Conservation (phyloP, 2,113 vertebrate genomes). For the Isurus oxyrinchus region DNA sequence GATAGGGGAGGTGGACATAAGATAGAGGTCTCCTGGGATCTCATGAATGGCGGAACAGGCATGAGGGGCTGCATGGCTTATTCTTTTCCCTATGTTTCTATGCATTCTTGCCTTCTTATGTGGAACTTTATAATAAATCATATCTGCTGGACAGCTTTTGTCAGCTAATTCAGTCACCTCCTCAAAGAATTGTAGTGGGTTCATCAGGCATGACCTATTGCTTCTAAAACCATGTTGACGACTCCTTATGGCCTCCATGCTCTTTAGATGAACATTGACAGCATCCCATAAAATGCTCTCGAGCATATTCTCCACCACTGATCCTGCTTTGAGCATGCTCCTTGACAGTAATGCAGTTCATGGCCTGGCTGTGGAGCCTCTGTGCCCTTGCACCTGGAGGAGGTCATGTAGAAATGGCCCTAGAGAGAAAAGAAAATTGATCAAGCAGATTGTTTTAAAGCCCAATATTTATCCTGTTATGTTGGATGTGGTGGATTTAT, state of each 20-base stretch:
- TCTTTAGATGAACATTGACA: slow-evolving; percentile 23
- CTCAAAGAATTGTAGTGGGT: slow-evolving; percentile 24
- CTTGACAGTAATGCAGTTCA: neutral
- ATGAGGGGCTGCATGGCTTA: neutral
- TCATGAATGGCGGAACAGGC: neutral
- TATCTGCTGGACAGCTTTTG: neutral
- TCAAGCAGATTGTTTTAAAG: neutral
- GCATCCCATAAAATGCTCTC: slow-evolving; percentile 1
- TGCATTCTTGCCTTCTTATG: neutral
- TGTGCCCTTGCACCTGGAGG: neutral
- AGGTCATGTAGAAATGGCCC: neutral
- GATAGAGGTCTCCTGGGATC: neutral
- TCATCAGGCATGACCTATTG: slow-evolving; percentile 22
- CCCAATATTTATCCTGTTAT: neutral
- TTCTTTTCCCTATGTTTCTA: neutral
- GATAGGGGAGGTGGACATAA: neutral
- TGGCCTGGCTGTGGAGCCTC: neutral
- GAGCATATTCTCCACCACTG: neutral
- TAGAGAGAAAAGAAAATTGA: neutral
- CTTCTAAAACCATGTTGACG: neutral
- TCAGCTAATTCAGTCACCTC: slow-evolving; percentile 27
- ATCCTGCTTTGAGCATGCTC: neutral
- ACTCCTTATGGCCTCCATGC: slow-evolving; percentile 22
- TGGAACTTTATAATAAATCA: slow-evolving; percentile 15
- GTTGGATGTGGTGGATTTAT: neutral